phyloP scores from a whole-genome alignment of 2,888 invertebrate genomes.

The Tromatobia lineatoria region DNA sequence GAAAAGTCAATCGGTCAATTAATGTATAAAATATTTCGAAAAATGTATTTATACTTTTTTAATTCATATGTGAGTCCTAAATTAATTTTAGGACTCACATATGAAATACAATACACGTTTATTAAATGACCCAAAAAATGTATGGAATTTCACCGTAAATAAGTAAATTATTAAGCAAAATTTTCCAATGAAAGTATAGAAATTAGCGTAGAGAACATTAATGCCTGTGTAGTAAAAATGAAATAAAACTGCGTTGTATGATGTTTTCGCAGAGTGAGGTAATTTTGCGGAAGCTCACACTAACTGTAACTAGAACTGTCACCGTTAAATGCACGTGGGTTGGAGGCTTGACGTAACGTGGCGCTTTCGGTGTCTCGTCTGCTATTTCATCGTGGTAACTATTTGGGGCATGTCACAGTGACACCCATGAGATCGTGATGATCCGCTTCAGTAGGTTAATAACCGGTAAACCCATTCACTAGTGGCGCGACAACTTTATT shows the following conservation, averaged over 20 bases:
- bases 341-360: conserved; percentile 4
- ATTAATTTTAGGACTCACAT: no score
- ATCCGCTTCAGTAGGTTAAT: neutral
- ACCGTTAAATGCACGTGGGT: conserved; percentile 34
- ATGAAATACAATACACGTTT: no score
- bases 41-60: no score
- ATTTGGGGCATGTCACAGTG: conserved; percentile 23
- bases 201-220: neutral
- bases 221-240: neutral
- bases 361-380: conserved; percentile 23
- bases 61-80: no score
- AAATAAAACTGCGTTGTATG: neutral
- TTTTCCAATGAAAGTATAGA: no score
- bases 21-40: no score
- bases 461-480: neutral
- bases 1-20: no score
- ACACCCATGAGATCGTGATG: conserved; percentile 20
- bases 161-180: no score
- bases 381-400: conserved; percentile 12
- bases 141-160: neutral
- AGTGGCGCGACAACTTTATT: neutral
- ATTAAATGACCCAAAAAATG: neutral
- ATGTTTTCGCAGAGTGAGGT: neutral
- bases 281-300: conserved; percentile 15
- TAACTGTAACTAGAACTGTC: conserved; percentile 36